Evolutionary conservation across 2,888 invertebrate species (phyloP).

Genomic region (Amorpha juglandis): DNA sequence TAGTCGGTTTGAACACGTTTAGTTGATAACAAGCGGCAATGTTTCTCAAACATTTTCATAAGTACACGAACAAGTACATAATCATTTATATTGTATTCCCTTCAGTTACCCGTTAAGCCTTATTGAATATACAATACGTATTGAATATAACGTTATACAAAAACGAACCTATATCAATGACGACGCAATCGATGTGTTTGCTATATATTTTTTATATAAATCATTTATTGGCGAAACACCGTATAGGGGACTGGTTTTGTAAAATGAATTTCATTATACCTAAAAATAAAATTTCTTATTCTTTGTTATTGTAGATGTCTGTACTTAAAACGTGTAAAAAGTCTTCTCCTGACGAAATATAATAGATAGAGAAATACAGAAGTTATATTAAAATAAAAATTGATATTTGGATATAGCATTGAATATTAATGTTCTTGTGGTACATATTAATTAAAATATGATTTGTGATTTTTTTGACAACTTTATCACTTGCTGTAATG

Average conservation of each 20-base stretch:
- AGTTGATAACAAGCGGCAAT: conserved; percentile 3
- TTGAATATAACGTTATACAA: conserved; percentile 60
- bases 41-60: background rate
- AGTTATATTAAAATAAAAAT: conserved; percentile 59
- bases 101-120: conserved; percentile 63
- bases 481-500: background rate
- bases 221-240: conserved; percentile 69
- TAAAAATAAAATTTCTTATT: conserved; percentile 47
- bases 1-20: conserved; percentile 53
- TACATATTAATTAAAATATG: conserved; percentile 48
- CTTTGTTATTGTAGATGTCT: conserved; percentile 66
- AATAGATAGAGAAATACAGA: conserved; percentile 63
- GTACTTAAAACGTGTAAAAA: conserved; percentile 71
- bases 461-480: conserved; percentile 11
- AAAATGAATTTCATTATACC: conserved; percentile 52
- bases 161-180: conserved; percentile 61
- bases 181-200: conserved; percentile 67
- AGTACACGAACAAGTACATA: conserved; percentile 29
- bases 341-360: conserved; percentile 51
- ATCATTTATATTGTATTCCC: conserved; percentile 35
- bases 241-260: conserved; percentile 56
- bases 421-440: conserved; percentile 67
- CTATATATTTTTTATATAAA: conserved; percentile 80
- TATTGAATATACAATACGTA: conserved; percentile 58
- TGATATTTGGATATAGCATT: conserved; percentile 66